Base-by-base conservation (phyloP, 2,888 invertebrate genomes). In the Cepaea hortensis region DNA sequence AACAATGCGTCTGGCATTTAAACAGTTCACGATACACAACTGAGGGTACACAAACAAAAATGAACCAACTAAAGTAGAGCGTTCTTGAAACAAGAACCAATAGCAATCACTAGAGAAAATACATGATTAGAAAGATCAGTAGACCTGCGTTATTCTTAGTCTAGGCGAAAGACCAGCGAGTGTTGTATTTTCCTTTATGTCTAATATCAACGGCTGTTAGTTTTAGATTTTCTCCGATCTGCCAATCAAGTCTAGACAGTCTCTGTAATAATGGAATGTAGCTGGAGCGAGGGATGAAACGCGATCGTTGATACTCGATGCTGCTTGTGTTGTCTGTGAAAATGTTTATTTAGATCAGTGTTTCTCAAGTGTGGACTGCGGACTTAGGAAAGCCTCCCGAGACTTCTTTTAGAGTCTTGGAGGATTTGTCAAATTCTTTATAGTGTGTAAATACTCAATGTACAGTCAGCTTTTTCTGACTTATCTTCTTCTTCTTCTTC, bases 261-360 rank as follows among this genome's bases (percentile, higher is more conserved):
- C 65, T 55, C 18, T 61, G 79, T 62, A 62, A 79, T 79, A 79
- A 79, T 62, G 55, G 62, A 62, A 79, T 79, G 62, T 62, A 62
- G 79, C 35, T 62, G 7, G 35, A 62, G 23, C 62, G 35, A n/a
- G 18, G 79, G 4, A 62, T 18, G 79, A 9, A n/a, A 62, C 62
- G 11, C n/a, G 62, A 79, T 79, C 61, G n/a, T 35, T 46, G 61
- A 35, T 15, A 35, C 4, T 13, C 3, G 79, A 15, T 20, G 35
- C 79, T 23, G 50, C 35, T 79, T n/a, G 50, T 79, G 55, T 79
- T 79, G 79, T 79, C 62, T 79, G 11, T 35, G 62, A 62, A 79
- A 79, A 79, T 79, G 62, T 79, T 79, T 18, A 35, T 62, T 79
- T 62, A 62, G 62, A 62, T 18, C 35, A 7, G 20, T 1, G 46